A percentile compares a stretch with the other conserved stretches of the same genome.
phyloP scores from a whole-genome alignment of 2,888 invertebrate species.

The Zhengitettix transpicula region DNA sequence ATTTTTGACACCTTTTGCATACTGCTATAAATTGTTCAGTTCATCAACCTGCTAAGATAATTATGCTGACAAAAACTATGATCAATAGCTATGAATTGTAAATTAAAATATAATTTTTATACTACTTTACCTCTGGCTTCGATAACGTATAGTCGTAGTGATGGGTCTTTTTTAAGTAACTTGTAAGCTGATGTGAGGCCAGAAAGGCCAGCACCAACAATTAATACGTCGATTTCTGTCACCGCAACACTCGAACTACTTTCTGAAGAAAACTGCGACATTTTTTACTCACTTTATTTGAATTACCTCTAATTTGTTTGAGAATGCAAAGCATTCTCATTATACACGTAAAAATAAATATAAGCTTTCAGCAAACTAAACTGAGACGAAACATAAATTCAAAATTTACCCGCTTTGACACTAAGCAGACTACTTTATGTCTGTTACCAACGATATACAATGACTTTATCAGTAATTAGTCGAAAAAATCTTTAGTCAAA shows the following conservation, averaged over 20 bases:
- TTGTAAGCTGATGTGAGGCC: conserved; percentile 4
- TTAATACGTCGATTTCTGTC: background rate
- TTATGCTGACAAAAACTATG: background rate
- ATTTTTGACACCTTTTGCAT: too few species aligned
- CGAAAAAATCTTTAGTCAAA: too few species aligned
- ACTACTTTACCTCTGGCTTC: conserved; percentile 4
- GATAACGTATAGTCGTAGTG: background rate
- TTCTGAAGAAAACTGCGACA: background rate
- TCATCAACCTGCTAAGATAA: background rate
- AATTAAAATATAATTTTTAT: background rate
- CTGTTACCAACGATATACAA: too few species aligned
- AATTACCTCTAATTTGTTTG: too few species aligned
- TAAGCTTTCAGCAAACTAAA: too few species aligned
- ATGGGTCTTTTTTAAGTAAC: background rate
- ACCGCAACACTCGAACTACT: background rate
- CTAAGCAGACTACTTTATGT: too few species aligned
- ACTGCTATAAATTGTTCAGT: too few species aligned
- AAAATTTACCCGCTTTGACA: too few species aligned
- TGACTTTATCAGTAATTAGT: too few species aligned
- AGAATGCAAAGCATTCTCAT: too few species aligned
- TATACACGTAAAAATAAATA: too few species aligned
- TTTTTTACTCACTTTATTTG: background rate
- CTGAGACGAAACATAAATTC: too few species aligned
- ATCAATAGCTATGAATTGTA: background rate
- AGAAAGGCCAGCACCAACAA: conserved; percentile 4